These are phyloP conservation scores for Carettochelys insculpta DNA, from an alignment of 2,113 vertebrate genomes.

Conservation along the genomic window DNA sequence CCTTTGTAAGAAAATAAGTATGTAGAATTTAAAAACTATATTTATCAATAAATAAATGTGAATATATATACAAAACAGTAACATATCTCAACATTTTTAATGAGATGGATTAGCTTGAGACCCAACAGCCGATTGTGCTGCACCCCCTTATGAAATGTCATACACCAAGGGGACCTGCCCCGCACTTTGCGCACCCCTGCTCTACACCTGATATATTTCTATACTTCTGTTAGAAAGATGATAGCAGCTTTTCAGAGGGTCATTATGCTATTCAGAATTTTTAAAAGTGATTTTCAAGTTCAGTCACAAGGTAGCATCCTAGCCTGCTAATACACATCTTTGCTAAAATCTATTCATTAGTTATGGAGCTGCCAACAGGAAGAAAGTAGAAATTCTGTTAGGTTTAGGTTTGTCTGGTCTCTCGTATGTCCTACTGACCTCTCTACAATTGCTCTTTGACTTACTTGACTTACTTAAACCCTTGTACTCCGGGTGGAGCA, in stretches of 20 bases:
- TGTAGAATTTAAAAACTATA: too few species aligned
- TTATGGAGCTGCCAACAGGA: background rate
- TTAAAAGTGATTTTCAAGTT: background rate
- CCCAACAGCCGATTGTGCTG: too few species aligned
- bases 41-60: too few species aligned
- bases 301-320: background rate
- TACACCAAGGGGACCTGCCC: too few species aligned
- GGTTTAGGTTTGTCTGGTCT: background rate
- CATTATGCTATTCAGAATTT: background rate
- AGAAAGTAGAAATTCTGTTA: background rate
- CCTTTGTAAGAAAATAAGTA: too few species aligned
- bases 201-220: background rate
- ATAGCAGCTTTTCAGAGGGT: background rate
- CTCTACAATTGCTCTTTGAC: background rate
- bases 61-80: too few species aligned
- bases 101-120: too few species aligned
- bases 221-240: rapidly evolving
- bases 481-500: too few species aligned
- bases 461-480: too few species aligned
- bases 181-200: too few species aligned
- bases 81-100: too few species aligned
- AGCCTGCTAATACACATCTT: background rate
- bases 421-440: background rate
- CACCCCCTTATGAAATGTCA: too few species aligned
- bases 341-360: background rate